Base-by-base conservation (phyloP, 2,797 vertebrate species). In the Parotocinclus haroldoi region DNA sequence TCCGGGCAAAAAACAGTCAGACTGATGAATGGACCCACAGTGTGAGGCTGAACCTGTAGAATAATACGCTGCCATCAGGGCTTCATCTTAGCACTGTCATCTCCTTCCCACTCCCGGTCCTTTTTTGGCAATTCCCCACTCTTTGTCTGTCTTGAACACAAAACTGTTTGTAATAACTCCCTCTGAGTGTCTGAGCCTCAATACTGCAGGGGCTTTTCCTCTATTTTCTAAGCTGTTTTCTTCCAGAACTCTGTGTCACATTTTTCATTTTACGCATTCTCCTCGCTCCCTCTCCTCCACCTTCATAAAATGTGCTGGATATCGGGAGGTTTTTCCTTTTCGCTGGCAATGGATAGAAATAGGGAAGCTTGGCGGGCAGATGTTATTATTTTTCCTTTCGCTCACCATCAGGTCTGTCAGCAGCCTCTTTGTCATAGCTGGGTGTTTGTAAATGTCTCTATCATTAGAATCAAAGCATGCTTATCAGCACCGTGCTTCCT, bases 381-480 rank as follows among this genome's bases (percentile, higher is more conserved):
- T 60, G 74, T 85, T 89, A 81, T 87, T 87, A 83, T 90, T 88
- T 86, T 85, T 85, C 81, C 81, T 84, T 74, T 49, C 9, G 77
- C 85, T 84, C 81, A 69, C 84, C 81, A 80, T 86, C 82, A 76
- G 83, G 77, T 84, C 82, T 86, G 81, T 89, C 86, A 84, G 82
- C 80, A 76, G 74, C 65, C 77, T 71, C 69, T 85, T 71, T 52
- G 76, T 85, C 78, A 75, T 69, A 75, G 50, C 76, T 58, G 46
- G 67, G 66, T 61, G 50, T 76, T 75, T 77, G 67, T 82, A 75
- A 79, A 75, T 69, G 70, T 70, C 64, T 77, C 69, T 66, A 71
- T 68, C 62, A 63, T 65, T 54, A 69, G 65, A 74, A 80, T 82
- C 74, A 62, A 75, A 72, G 17, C 70, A 19, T 56, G 74, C 76